phyloP scores from a whole-genome alignment of 2,113 vertebrate genomes.

The Callaeas wilsoni region DNA sequence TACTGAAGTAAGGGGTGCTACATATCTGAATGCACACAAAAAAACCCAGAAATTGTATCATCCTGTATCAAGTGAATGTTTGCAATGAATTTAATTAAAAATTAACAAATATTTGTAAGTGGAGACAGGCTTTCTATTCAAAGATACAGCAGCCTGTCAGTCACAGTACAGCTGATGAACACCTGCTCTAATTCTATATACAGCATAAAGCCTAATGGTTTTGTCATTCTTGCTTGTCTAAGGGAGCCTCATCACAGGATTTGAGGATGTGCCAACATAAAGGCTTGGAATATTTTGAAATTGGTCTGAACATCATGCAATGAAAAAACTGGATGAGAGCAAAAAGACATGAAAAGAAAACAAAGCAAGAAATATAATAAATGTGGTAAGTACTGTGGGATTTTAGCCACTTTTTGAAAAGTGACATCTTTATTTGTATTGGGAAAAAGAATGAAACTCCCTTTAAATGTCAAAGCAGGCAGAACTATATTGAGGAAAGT shows the following conservation, averaged over 20 bases:
- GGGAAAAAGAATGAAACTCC: neutral
- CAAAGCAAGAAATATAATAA: neutral
- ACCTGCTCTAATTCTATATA: conserved; percentile 34
- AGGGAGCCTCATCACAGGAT: neutral
- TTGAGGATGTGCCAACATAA: neutral
- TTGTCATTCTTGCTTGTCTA: neutral
- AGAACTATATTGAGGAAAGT: neutral
- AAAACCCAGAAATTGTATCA: neutral
- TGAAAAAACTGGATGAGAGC: neutral
- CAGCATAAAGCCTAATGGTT: conserved; percentile 9
- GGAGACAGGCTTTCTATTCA: neutral
- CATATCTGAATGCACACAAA: neutral
- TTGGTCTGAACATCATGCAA: neutral
- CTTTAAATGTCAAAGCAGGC: neutral
- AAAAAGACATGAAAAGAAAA: neutral
- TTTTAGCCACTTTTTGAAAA: neutral
- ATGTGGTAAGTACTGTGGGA: neutral
- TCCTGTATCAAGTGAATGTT: neutral
- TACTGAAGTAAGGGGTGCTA: neutral
- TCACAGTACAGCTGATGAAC: conserved; percentile 12
- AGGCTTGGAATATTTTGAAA: neutral
- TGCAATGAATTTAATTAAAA: conserved; percentile 38
- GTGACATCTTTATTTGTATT: neutral
- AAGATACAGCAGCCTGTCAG: conserved; percentile 11
- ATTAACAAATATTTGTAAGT: conserved; percentile 21